A percentile compares a stretch with the other conserved stretches of the same genome.
Evolutionary conservation across 2,113 vertebrate species (phyloP).

Genomic region (Tachysurus fulvidraco): DNA sequence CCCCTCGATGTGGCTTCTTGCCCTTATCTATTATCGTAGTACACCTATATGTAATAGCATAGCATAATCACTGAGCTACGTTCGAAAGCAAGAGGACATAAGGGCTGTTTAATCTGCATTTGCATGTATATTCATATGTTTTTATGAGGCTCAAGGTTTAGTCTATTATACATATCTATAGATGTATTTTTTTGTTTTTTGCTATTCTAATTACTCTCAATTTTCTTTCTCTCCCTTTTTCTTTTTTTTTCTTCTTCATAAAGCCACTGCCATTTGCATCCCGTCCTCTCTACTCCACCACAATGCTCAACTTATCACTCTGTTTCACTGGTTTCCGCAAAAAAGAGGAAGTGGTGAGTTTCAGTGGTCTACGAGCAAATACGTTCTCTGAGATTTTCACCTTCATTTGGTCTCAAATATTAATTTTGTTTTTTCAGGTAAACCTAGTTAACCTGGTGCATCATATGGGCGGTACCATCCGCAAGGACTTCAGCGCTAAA

Average conservation of each 20-base stretch:
- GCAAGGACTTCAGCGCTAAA: conserved; percentile 94
- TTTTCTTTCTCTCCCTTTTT: neutral
- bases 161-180: neutral
- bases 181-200: neutral
- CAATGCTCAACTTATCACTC: conserved; percentile 89
- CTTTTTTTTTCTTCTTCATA: neutral
- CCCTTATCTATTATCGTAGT: neutral
- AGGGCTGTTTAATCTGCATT: neutral
- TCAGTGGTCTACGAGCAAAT: neutral
- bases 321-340: conserved; percentile 96
- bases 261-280: conserved; percentile 90
- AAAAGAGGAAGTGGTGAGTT: conserved; percentile 93
- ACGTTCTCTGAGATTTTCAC: no score
- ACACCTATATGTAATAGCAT: no score
- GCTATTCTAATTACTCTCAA: neutral
- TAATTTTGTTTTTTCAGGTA: conserved; percentile 70
- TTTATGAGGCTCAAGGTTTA: neutral
- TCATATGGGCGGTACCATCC: conserved; percentile 95
- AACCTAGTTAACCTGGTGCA: conserved; percentile 92
- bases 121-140: neutral
- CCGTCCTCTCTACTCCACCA: conserved; percentile 88
- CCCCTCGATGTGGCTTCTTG: neutral
- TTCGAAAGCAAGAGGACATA: neutral
- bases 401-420: neutral
- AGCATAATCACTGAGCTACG: neutral